Conservation (phyloP, 2,888 invertebrate genomes). For the Geotrupes spiniger region DNA sequence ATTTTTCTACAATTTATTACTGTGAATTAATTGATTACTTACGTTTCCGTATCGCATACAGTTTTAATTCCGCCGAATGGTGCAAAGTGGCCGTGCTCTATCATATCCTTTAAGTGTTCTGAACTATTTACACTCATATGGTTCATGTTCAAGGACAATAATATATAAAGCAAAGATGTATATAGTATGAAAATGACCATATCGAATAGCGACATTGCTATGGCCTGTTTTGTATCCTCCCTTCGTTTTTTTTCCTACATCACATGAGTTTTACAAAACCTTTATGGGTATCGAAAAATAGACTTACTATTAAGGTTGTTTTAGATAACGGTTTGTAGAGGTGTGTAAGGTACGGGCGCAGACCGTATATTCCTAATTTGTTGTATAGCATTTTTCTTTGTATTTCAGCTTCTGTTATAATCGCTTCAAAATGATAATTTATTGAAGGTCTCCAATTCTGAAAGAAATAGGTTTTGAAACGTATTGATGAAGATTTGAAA, state of each 20-base stretch:
- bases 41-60: too few relatives aligned
- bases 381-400: constrained; percentile 23
- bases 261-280: too few relatives aligned
- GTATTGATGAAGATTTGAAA: too few relatives aligned
- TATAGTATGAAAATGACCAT: constrained; percentile 24
- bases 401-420: constrained; percentile 24
- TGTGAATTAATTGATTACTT: too few relatives aligned
- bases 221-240: constrained; percentile 7
- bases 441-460: too few relatives aligned
- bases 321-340: constrained; percentile 20
- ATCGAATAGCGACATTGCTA: constrained; percentile 21
- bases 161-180: constrained; percentile 20
- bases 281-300: neutral
- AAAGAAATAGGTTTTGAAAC: too few relatives aligned
- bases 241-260: constrained; percentile 13
- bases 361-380: constrained; percentile 18
- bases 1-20: too few relatives aligned
- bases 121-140: constrained; percentile 7
- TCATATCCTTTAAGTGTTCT: constrained; percentile 12
- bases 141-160: constrained; percentile 19
- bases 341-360: constrained; percentile 21
- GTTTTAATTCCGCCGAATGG: too few relatives aligned
- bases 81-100: too few relatives aligned
- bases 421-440: constrained; percentile 14
- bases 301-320: constrained; percentile 3